Base-by-base conservation (phyloP, 2,888 invertebrate genomes). In the Orchesellides sinensis region DNA sequence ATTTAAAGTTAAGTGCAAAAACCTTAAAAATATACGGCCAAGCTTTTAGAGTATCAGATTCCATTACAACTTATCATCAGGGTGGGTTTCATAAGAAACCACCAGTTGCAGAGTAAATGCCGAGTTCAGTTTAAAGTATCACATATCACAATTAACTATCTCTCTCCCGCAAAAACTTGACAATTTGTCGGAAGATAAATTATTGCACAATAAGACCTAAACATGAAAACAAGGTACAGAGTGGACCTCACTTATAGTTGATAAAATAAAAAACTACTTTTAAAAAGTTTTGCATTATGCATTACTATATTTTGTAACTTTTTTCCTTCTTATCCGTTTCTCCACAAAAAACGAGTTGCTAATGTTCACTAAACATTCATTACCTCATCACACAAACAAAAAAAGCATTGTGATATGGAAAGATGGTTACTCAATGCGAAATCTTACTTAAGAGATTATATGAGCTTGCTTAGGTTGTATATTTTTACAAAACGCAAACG, bases 181-280 rank as follows among this genome's bases (percentile, higher is more conserved):
- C 79, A 79, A 79, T 79, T 79, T 79, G 79, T 79, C 79, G 29
- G 52, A 70, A 63, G 47, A 79, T 79, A 79, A 79, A 70, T 79
- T 79, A 79, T 79, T 63, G 54, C 79, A 27, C 47, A 25, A 14
- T 27, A 6, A 54, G 17, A 10, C 40, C 14, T 17, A 10, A 47
- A 8, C 25, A 47, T 10, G 8, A 52, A 14, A 10, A 23, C 27
- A 23, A 21, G 45, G 29, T 21, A 4, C 19, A 29, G 25, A 61
- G 61, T 70, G 65, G 70, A 79, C 79, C 70, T 40, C 63, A 70
- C 70, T 61, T 79, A 19, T 59, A 19, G n/a, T n/a, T n/a, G n/a
- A n/a, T n/a, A n/a, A n/a, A n/a, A 49, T 17, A 68, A 17, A 61
- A 47, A 49, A 52, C 65, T 12, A 40, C 54, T 32, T 29, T 45